Conservation (phyloP, 2,797 vertebrate genomes). For the Acanthis flammea region DNA sequence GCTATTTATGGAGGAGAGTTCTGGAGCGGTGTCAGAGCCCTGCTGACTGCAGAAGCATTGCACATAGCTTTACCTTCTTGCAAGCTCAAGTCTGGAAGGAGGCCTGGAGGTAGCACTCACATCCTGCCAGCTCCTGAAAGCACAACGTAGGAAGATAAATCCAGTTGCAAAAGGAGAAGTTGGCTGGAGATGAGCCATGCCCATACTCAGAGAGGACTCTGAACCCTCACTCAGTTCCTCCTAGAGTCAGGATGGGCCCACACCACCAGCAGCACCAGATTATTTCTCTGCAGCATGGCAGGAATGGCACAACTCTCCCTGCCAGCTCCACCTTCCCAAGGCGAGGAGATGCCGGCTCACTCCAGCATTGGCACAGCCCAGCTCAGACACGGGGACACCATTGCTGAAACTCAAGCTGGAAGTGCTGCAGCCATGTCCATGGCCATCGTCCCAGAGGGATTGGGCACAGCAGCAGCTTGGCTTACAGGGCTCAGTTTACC, state of each 20-base stretch:
- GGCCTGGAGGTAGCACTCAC: not conserved
- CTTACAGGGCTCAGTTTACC: constrained; percentile 25
- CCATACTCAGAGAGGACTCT: not conserved
- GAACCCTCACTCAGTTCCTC: not conserved
- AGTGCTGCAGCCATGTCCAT: not conserved
- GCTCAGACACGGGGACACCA: rapidly evolving
- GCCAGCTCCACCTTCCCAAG: not conserved
- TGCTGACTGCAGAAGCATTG: not conserved
- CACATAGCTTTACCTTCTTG: not conserved
- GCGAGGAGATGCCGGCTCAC: rapidly evolving
- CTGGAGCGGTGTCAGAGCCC: not conserved
- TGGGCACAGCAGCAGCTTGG: not conserved
- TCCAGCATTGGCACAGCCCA: not conserved
- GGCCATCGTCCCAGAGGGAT: rapidly evolving
- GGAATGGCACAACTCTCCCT: not conserved
- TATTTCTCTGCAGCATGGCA: not conserved
- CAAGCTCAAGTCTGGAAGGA: not conserved
- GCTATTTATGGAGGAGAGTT: constrained; percentile 3
- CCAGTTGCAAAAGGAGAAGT: not conserved
- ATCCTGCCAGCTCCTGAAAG: not conserved
- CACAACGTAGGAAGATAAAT: not conserved
- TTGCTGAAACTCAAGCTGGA: not conserved
- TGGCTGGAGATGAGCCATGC: not conserved
- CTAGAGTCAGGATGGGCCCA: not conserved
- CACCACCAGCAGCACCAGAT: not conserved